phyloP scores from a whole-genome alignment of 2,888 invertebrate species.

The Lathronympha strigana region DNA sequence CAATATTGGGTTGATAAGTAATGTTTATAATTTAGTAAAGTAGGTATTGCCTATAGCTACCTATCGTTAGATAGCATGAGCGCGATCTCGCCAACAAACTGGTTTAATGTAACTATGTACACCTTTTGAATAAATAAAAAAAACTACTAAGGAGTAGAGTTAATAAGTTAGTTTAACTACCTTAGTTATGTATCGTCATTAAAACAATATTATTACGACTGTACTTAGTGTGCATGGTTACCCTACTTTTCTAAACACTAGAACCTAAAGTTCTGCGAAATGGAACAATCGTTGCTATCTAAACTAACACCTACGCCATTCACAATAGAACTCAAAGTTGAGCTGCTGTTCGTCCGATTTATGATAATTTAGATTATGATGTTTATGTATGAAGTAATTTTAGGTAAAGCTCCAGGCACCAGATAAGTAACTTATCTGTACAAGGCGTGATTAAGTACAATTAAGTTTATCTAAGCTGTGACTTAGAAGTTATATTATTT shows the following conservation, averaged over 20 bases:
- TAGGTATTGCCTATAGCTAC: no score
- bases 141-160: no score
- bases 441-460: conserved; percentile 39
- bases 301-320: conserved; percentile 12
- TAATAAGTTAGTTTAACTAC: no score
- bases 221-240: conserved; percentile 8
- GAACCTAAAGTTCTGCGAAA: conserved; percentile 29
- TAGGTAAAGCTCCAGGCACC: conserved; percentile 35
- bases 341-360: conserved; percentile 7
- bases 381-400: conserved; percentile 40
- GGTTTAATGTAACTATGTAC: no score
- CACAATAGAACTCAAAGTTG: conserved; percentile 22
- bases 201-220: background rate
- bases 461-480: conserved; percentile 34
- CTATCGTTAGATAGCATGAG: no score
- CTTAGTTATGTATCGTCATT: no score
- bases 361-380: conserved; percentile 39
- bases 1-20: no score
- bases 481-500: conserved; percentile 18
- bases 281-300: conserved; percentile 9
- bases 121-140: no score
- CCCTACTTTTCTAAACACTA: conserved; percentile 39
- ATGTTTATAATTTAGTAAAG: no score
- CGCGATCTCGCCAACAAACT: no score
- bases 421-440: conserved; percentile 39